Evolutionary conservation across 1,140 invertebrate genomes (phyloP), one percentile per base, ranked within the genome.

Genomic region (Tetraneura akinire): DNA sequence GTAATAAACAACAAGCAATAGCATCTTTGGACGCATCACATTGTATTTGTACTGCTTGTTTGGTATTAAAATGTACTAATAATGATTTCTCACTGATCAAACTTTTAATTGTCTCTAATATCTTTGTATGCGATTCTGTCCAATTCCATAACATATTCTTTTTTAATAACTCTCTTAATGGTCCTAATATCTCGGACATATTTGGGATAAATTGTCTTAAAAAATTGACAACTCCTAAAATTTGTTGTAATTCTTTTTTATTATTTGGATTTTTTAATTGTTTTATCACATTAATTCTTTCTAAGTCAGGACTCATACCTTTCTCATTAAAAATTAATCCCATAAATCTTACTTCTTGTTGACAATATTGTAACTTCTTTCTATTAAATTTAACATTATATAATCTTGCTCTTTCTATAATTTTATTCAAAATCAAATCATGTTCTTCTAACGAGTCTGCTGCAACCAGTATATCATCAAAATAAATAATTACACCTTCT

Each of bases 311-410:
- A 62, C 29, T 64, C 62, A 64, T 64, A 37, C 85, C 86, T 23
- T 85, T 49, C 78, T 82, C 55, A 55, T 84, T 83, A 26, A 87
- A 81, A 10, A 84, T 80, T 81, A 85, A 83, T 14, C 86, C 86
- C 23, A 87, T 47, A 82, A 84, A 86, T 81, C 85, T 85, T 16
- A 87, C 82, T 81, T 84, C 78, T 5, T 68, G 68, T 6, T 80
- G 73, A 70, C 82, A 83, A 83, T 84, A 86, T 80, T 83, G 82
- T 80, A 85, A 83, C 83, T 87, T 86, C 37, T 82, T 82, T 80
- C 47, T 83, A 71, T 86, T 86, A 81, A 86, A 84, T 81, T 85
- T 85, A 47, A 85, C 81, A 81, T 80, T 81, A 49, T 62, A 49
- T 70, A 81, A 16, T 57, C 51, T 76, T 3, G 71, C 71, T 53